Base-by-base conservation (phyloP, 2,797 vertebrate species). In the Carduelis carduelis region DNA sequence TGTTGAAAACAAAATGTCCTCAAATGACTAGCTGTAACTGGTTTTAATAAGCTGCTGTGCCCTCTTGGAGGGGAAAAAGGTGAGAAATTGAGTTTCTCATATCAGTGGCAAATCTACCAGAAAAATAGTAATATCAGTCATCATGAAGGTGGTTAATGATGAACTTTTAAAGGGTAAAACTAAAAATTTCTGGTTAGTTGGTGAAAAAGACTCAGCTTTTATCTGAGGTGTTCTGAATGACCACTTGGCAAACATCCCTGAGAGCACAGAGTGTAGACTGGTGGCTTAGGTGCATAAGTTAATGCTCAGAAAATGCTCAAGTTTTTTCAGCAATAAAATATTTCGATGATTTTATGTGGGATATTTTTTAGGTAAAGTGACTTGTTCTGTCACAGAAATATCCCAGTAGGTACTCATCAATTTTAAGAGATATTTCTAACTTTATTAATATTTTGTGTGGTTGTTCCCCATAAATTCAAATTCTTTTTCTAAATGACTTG, bases 381-480 rank as follows among this genome's bases (percentile, higher is more conserved):
- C 77, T 70, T 89, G 26, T 44, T 84, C 35, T 74, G 37, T 76
- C 24, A 35, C 41, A 80, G 34, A 30, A 64, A 57, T 55, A 55
- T 83, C n/a, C 11, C 32, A 84, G 55, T 28, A 85, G 27, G 41
- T 74, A 7, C 15, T 86, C 37, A 56, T 80, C 68, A 87, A 19
- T 80, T 93, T 89, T 64, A 50, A 86, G 50, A 80, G n/a, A 14
- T 50, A 19, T 30, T 74, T 20, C 34, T 69, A 26, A 52, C 60
- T 87, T 76, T 65, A 80, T 87, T 70, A 91, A 74, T 95, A 71
- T 89, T 93, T 90, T 20, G 12, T 16, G 17, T 24, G 12, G 14
- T 34, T 82, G 13, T 64, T 89, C 52, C 30, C 49, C 16, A 34
- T 64, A 71, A 87, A 75, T 68, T 46, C 39, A 64, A 77, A 66